Base-by-base conservation (phyloP, 1,140 invertebrate species). In the Luehdorfia chinensis region DNA sequence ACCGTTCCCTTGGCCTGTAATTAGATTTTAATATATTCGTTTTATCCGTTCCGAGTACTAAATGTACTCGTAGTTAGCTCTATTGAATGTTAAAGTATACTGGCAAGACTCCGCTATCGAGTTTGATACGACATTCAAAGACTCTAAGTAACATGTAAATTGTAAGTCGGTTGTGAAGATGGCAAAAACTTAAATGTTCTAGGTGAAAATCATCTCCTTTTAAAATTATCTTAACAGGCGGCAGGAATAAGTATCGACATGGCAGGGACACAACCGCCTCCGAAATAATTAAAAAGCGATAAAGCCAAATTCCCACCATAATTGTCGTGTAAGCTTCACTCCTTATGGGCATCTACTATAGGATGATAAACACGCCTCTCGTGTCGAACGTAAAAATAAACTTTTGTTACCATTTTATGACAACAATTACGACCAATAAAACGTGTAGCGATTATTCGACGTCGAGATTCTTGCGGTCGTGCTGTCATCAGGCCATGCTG, bases 341-440 rank as follows among this genome's bases (percentile, higher is more conserved):
- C 51, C 63, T 75, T 75, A 48, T 41, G 55, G 51, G 47, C 53
- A 59, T 63, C 57, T 56, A 69, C 67, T 79, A 68, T 64, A 60
- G 69, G 66, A 83, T 73, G 77, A 81, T 79, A 79, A 74, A 83
- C 74, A 75, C 66, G 65, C 57, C 65, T 76, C 75, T 85, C 70
- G 75, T 80, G 76, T 68, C 72, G 73, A 76, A 74, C 75, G 67
- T 85, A 78, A 85, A 83, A 81, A 77, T 67, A 79, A 31, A 79
- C 74, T 79, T 83, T 85, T 85, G 81, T 83, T 81, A 76, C 70
- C 55, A 80, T 83, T 85, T 85, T 85, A 85, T 76, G 74, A 78
- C 72, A 79, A 85, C 78, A 81, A 85, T 83, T 85, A 85, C 71
- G 78, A 83, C 65, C 78, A 81, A 85, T 85, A 85, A 85, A 85